Percentiles rank a stretch among this genome's conserved stretches.
These are phyloP conservation scores for Dufourea novaeangliae DNA, from an alignment of 1,140 invertebrate species.

Conservation along the genomic window DNA sequence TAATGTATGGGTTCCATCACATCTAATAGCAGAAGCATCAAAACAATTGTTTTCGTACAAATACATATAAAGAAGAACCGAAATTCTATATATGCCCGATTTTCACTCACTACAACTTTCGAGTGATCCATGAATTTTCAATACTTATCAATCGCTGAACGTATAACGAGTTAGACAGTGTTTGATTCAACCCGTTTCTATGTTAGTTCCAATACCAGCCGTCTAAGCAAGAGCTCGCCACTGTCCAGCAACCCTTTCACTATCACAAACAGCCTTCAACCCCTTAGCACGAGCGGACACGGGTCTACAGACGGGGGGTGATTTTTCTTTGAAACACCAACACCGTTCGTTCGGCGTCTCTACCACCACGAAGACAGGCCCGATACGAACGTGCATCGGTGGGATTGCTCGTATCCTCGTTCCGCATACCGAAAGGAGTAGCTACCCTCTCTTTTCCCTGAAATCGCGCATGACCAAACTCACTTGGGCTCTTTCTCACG, in stretches of 20 bases:
- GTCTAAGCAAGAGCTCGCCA: slow-evolving; percentile 80
- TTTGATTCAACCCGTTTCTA: slow-evolving; percentile 56
- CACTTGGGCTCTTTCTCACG: slow-evolving; percentile 70
- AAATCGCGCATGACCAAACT: slow-evolving; percentile 75
- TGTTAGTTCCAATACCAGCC: slow-evolving; percentile 76
- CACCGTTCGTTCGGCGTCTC: slow-evolving; percentile 57
- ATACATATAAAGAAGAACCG: not conserved
- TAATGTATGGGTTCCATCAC: not conserved
- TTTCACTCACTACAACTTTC: not conserved
- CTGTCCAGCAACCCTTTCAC: slow-evolving; percentile 80
- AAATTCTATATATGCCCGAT: too few species aligned
- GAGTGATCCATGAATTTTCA: not conserved
- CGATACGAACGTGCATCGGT: slow-evolving; percentile 36
- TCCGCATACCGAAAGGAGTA: slow-evolving; percentile 56
- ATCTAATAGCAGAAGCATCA: slow-evolving; percentile 16
- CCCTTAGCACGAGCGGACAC: slow-evolving; percentile 71
- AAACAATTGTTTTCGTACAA: not conserved
- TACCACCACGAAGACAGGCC: slow-evolving; percentile 60
- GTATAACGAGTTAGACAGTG: slow-evolving; percentile 41
- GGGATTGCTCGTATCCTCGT: slow-evolving; percentile 68
- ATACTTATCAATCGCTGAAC: not conserved
- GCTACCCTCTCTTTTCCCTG: slow-evolving; percentile 70
- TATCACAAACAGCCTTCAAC: slow-evolving; percentile 66
- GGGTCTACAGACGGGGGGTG: slow-evolving; percentile 63
- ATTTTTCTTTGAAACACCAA: slow-evolving; percentile 78